A percentile compares a stretch with the other conserved stretches of the same genome.
These are phyloP conservation scores for Papilio glaucus DNA, from an alignment of 1,140 invertebrate species.

Conservation along the genomic window DNA sequence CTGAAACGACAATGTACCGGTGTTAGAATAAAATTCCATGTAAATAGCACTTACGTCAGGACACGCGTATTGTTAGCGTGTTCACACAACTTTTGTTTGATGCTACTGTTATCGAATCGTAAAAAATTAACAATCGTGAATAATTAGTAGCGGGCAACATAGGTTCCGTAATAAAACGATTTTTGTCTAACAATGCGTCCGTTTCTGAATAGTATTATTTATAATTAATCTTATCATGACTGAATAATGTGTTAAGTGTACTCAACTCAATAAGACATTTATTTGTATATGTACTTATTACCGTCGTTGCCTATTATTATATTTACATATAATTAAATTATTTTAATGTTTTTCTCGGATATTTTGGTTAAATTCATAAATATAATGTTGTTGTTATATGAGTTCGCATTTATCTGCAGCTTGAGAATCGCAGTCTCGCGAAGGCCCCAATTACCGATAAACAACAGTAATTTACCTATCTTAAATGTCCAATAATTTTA, in stretches of 20 bases:
- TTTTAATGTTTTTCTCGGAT: background rate
- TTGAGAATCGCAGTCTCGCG: background rate
- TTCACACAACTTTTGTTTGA: slow-evolving; percentile 38
- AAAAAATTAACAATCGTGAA: slow-evolving; percentile 19
- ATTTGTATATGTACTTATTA: background rate
- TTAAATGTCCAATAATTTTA: background rate
- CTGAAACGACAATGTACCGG: slow-evolving; percentile 68
- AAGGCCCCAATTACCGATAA: slow-evolving; percentile 27
- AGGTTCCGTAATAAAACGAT: background rate
- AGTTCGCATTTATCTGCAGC: slow-evolving; percentile 27
- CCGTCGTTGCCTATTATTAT: background rate
- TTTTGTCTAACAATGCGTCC: background rate
- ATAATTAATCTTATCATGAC: background rate
- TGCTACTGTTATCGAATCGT: slow-evolving; percentile 34
- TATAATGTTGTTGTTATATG: slow-evolving; percentile 27
- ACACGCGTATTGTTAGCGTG: slow-evolving; percentile 46
- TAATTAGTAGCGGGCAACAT: background rate
- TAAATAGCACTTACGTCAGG: slow-evolving; percentile 56
- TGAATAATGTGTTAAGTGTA: background rate
- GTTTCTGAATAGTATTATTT: background rate
- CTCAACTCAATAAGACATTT: background rate
- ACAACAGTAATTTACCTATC: slow-evolving; percentile 23
- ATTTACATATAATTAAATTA: background rate
- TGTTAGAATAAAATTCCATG: slow-evolving; percentile 43
- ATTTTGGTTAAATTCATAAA: slow-evolving; percentile 8